Evolutionary conservation across 2,113 vertebrate species (phyloP), one percentile per base, ranked within the genome.

Genomic region (Alligator sinensis): DNA sequence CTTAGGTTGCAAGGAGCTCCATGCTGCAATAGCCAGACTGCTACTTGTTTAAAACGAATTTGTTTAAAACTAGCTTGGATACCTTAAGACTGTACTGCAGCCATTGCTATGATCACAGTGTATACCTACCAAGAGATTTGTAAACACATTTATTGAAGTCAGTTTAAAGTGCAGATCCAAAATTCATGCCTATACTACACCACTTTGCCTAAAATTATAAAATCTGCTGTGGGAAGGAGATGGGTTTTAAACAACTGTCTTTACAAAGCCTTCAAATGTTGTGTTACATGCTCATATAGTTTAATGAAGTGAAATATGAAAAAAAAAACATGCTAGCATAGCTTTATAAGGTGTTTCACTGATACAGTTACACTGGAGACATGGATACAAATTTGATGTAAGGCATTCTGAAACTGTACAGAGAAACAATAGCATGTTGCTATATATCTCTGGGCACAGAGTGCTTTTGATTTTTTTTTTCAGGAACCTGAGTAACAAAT

Each of bases 381-480:
- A 25, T 38, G 15, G 66, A 47, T 30, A 30, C 38, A 61, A 80
- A 61, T 27, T 16, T 77, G n/a, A 84, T 84, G 76, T 47, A 61
- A 47, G 63, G 57, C 19, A 85, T 8, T 83, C 54, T 61, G 61
- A 78, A 34, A 72, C 82, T 85, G 58, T 80, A 59, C n/a, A 81
- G 68, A 58, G 55, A 77, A 34, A 60, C 24, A 55, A 60, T 83
- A 94, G 3, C 28, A 81, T 21, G 58, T 70, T 77, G 22, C 30
- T 68, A n/a, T 16, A 22, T 75, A 27, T 30, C 60, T 19, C 24
- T 2, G 30, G 30, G 59, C 86, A 61, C 80, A 82, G 74, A 87
- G 91, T 19, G 58, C 8, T 84, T 91, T 84, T 54, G 10, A 90
- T 79, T 55, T 86, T 3, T 38, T 92, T 92, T 91, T 90, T 90